These are phyloP conservation scores for Anastrepha obliqua DNA, from an alignment of 1,140 invertebrate species.

Conservation along the genomic window DNA sequence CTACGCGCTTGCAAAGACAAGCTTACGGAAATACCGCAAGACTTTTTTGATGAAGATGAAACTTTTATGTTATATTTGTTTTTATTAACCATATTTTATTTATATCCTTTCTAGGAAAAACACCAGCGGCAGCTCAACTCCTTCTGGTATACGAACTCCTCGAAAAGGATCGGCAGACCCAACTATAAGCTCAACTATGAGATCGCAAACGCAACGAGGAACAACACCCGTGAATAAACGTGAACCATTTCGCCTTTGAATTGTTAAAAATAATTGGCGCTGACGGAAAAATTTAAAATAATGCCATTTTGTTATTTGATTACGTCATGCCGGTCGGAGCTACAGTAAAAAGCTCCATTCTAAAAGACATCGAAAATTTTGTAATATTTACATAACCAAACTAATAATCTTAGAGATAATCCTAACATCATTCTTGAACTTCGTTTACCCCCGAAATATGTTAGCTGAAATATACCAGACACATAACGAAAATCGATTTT, in stretches of 20 bases:
- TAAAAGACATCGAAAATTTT: conserved; percentile 43
- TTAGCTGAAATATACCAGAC: background rate
- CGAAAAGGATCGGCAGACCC: conserved; percentile 72
- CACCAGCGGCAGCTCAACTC: conserved; percentile 72
- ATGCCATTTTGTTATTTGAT: background rate
- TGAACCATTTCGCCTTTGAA: conserved; percentile 81
- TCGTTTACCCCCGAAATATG: background rate
- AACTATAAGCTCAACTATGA: conserved; percentile 69
- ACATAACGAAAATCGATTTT: background rate
- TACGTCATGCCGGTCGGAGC: background rate
- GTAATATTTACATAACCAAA: conserved; percentile 35
- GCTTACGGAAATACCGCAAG: no score
- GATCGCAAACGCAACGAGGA: conserved; percentile 75
- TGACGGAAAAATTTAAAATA: background rate
- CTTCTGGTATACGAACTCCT: conserved; percentile 73
- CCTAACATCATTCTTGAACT: background rate
- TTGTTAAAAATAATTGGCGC: background rate
- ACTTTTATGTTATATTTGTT: no score
- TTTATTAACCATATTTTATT: conserved; percentile 3
- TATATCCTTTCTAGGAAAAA: conserved; percentile 64
- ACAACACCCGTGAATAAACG: conserved; percentile 78
- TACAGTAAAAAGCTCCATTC: background rate
- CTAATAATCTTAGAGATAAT: conserved; percentile 12
- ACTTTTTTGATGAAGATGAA: no score
- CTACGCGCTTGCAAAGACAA: no score